phyloP scores from a whole-genome alignment of 2,113 vertebrate genomes.

The Tonatia bakeri region DNA sequence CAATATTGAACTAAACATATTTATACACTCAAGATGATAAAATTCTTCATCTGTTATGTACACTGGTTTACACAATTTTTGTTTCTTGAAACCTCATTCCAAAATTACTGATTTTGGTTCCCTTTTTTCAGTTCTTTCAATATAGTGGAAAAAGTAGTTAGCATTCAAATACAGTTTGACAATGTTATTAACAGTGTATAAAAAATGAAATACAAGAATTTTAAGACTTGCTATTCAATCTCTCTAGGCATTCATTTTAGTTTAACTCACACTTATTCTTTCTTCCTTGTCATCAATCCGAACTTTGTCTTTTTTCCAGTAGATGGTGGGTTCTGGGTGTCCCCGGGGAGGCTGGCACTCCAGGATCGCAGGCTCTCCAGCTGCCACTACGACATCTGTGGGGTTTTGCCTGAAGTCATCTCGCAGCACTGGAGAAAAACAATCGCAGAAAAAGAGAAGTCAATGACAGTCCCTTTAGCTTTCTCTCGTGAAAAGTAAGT shows the following conservation, averaged over 20 bases:
- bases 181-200: not conserved
- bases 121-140: not conserved
- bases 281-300: constrained; percentile 95
- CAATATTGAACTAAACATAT: not conserved
- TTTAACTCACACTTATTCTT: constrained; percentile 90
- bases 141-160: not conserved
- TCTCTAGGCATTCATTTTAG: rapidly evolving
- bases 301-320: constrained; percentile 98
- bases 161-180: not conserved
- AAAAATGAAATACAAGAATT: not conserved
- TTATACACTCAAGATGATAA: not conserved
- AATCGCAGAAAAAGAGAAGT: not conserved
- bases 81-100: not conserved
- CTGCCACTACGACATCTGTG: constrained; percentile 95
- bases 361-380: constrained; percentile 95
- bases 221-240: not conserved
- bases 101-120: not conserved
- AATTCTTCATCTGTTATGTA: not conserved
- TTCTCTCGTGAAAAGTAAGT: not conserved
- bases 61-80: not conserved
- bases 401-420: constrained; percentile 99
- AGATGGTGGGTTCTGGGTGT: constrained; percentile 97
- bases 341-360: constrained; percentile 97
- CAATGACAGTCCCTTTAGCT: not conserved
- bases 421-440: constrained; percentile 87